These are phyloP conservation scores for Phodopus roborovskii DNA, from an alignment of 2,113 vertebrate genomes.

Conservation along the genomic window DNA sequence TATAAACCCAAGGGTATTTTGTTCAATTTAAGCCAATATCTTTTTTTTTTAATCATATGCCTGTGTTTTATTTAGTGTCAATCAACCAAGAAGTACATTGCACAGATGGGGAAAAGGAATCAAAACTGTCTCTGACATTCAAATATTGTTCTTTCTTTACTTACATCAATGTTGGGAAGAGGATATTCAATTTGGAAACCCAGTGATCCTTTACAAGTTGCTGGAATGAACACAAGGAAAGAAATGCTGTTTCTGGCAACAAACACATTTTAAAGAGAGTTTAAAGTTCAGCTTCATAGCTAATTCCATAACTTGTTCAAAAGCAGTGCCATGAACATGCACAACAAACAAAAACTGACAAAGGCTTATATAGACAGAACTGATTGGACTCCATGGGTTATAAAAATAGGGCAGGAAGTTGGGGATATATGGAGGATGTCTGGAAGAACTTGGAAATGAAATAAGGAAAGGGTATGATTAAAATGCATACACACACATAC, in stretches of 20 bases:
- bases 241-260: constrained; percentile 52
- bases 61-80: constrained; percentile 53
- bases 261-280: neutral
- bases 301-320: constrained; percentile 27
- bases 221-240: constrained; percentile 63
- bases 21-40: constrained; percentile 21
- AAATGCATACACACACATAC: too few relatives aligned
- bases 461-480: neutral
- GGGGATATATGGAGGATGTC: neutral
- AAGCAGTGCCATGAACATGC: neutral
- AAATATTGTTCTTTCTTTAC: constrained; percentile 55
- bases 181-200: constrained; percentile 53
- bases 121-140: constrained; percentile 50
- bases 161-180: constrained; percentile 15
- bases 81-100: constrained; percentile 63
- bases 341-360: constrained; percentile 18
- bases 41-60: constrained; percentile 61
- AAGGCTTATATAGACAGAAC: neutral
- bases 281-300: constrained; percentile 58
- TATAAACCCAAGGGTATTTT: constrained; percentile 28
- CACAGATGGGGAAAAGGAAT: constrained; percentile 65
- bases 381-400: neutral
- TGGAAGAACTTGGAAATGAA: neutral
- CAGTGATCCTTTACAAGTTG: constrained; percentile 55
- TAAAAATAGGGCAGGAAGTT: neutral